Evolutionary conservation across 2,797 vertebrate species (phyloP), one percentile per base, ranked within the genome.

Genomic region (Cetoscarus ocellatus): DNA sequence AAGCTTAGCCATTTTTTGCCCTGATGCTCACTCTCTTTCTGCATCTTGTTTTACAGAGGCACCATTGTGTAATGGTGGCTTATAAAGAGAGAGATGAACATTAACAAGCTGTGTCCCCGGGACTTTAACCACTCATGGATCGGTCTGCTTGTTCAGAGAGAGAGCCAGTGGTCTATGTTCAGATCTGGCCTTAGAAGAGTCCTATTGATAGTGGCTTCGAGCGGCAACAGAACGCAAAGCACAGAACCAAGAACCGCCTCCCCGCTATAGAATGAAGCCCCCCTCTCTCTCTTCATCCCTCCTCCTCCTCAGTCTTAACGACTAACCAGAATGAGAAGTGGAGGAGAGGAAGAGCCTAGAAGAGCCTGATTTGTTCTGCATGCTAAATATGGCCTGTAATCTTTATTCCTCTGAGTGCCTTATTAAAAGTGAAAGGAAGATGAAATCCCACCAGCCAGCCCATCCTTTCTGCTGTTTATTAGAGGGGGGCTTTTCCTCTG

Each of bases 331-430:
- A 93, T 91, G 92, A 94, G 91, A 87, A 94, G 90, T 80, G 84
- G 81, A 84, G 88, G 83, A 90, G 86, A 93, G 88, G 87, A 91
- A 90, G 88, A 92, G 91, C 86, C 93, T 91, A 90, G 85, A 90
- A 88, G 86, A 93, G 91, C 87, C 93, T 93, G 93, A 94, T 95
- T 95, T 94, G 94, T 94, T 94, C 93, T 93, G 93, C 93, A 94
- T 95, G 94, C 95, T 95, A 95, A 95, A 95, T 95, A 94, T 95
- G 94, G 94, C 88, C 86, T 91, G 87, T 91, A 95, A 94, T 93
- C 89, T 91, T 89, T 87, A 92, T 94, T 86, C 92, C 89, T 92
- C 88, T 88, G 86, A 89, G 88, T 94, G 87, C 75, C 84, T 94
- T 88, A 91, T 94, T 91, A 88, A 92, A 92, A 94, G 91, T 93